Evolutionary conservation across 1,140 invertebrate species (phyloP).

Genomic region (Pogonomyrmex californicus): DNA sequence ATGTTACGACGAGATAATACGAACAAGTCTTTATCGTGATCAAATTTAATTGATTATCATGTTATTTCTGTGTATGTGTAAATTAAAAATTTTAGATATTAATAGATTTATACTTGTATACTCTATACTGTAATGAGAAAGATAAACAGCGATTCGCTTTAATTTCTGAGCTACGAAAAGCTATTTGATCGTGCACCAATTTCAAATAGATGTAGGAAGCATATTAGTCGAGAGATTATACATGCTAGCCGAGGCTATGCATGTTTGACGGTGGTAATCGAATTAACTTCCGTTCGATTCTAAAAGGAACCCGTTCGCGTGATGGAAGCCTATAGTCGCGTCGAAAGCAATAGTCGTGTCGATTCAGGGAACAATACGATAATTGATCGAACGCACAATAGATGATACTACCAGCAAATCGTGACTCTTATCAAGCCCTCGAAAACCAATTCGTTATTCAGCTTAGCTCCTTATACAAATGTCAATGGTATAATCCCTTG

Average conservation of each 20-base stretch:
- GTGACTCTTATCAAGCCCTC: constrained; percentile 31
- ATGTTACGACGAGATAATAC: not conserved
- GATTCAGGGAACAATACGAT: constrained; percentile 50
- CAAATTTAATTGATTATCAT: not conserved
- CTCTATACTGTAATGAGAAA: not conserved
- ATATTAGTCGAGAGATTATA: constrained; percentile 49
- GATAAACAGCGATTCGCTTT: constrained; percentile 24
- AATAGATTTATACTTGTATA: not conserved
- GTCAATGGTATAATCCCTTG: constrained; percentile 55
- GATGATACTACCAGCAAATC: constrained; percentile 24
- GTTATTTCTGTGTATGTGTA: not conserved
- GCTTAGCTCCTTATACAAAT: constrained; percentile 48
- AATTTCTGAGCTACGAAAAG: constrained; percentile 31
- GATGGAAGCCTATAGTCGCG: constrained; percentile 42
- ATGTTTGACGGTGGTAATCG: constrained; percentile 44
- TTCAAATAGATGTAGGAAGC: constrained; percentile 33
- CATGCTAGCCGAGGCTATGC: constrained; percentile 27
- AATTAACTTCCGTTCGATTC: constrained; percentile 55
- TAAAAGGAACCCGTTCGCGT: constrained; percentile 52
- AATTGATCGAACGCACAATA: constrained; percentile 58
- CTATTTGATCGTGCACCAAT: constrained; percentile 36
- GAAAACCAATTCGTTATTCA: constrained; percentile 60
- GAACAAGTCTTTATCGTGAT: not conserved
- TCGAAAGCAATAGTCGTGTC: constrained; percentile 57
- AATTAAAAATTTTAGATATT: constrained; percentile 7